Evolutionary conservation across 1,140 invertebrate species (phyloP), one percentile per base, ranked within the genome.

Genomic region (Cyrtorhinus lividipennis): DNA sequence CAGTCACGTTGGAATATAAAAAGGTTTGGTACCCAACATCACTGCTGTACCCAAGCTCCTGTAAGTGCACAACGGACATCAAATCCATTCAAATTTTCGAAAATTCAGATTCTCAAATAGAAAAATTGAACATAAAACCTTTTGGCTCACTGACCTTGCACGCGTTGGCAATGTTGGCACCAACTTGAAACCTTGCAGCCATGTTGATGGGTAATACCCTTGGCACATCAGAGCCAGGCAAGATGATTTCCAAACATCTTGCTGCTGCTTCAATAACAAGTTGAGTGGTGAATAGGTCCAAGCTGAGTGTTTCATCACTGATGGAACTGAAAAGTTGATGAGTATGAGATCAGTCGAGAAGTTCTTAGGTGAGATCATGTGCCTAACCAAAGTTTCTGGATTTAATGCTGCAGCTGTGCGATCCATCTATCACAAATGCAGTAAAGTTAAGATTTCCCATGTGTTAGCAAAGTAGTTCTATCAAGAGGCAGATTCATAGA

Each of bases 11-110:
- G 23, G 86, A 88, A 72, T 97, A 96, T 13, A 97, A 76, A 73
- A 97, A 94, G 65, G 91, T 93, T 75, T 96, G 92, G 76, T 95
- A 97, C 0, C 92, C 93, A 68, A 96, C 85, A 71, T 95, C 91
- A 69, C 88, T 90, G 73, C 83, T 82, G 72, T 91, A 97, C 15
- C 91, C 91, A 23, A 92, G 74, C 67, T 86, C 83, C 86, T 92
- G 20, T 38, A 38, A 38, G n/a, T n/a, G n/a, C n/a, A 38, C 30
- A 15, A n/a, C n/a, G n/a, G n/a, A n/a, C n/a, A n/a, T n/a, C n/a
- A n/a, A n/a, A n/a, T n/a, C n/a, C n/a, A n/a, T n/a, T n/a, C 44
- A 61, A 53, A 22, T 57, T 27, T 24, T 56, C 46, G 18, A 27
- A 26, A 22, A 25, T 15, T 24, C 30, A n/a, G 25, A 59, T 58